phyloP scores from a whole-genome alignment of 1,140 invertebrate genomes.

The Lordiphosa stackelbergi region DNA sequence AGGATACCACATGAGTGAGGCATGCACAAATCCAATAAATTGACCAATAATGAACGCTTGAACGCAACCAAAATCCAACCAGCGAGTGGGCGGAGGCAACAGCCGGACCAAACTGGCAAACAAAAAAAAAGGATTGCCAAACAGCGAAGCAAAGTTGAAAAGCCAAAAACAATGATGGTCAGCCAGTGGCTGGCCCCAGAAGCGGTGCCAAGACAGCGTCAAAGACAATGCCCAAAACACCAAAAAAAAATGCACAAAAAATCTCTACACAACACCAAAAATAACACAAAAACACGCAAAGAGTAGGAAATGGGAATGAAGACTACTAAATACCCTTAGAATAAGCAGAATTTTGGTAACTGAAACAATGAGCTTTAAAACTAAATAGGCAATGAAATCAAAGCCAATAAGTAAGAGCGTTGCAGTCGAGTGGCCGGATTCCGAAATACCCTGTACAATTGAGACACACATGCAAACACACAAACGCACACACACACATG shows the following conservation, averaged over 20 bases:
- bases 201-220: slow-evolving; percentile 45
- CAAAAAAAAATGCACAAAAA: slow-evolving; percentile 10
- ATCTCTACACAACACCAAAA: slow-evolving; percentile 28
- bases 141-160: slow-evolving; percentile 54
- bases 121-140: slow-evolving; percentile 10
- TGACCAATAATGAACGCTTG: slow-evolving; percentile 75
- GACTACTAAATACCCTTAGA: background rate
- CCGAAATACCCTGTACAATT: no score
- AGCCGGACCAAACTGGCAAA: slow-evolving; percentile 5
- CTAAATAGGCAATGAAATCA: no score
- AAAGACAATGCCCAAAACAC: slow-evolving; percentile 37
- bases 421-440: no score
- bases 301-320: slow-evolving; percentile 10
- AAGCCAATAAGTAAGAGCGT: no score
- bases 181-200: slow-evolving; percentile 26
- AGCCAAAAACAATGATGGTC: slow-evolving; percentile 73
- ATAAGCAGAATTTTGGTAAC: no score
- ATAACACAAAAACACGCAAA: slow-evolving; percentile 16
- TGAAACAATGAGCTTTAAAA: no score
- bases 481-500: no score
- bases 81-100: slow-evolving; percentile 1
- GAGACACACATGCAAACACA: no score
- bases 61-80: slow-evolving; percentile 40
- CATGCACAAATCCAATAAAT: slow-evolving; percentile 76
- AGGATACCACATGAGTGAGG: slow-evolving; percentile 24